A percentile compares a stretch with the other conserved stretches of the same genome.
phyloP scores from a whole-genome alignment of 1,140 invertebrate genomes.

The Drosophila chauvacae region DNA sequence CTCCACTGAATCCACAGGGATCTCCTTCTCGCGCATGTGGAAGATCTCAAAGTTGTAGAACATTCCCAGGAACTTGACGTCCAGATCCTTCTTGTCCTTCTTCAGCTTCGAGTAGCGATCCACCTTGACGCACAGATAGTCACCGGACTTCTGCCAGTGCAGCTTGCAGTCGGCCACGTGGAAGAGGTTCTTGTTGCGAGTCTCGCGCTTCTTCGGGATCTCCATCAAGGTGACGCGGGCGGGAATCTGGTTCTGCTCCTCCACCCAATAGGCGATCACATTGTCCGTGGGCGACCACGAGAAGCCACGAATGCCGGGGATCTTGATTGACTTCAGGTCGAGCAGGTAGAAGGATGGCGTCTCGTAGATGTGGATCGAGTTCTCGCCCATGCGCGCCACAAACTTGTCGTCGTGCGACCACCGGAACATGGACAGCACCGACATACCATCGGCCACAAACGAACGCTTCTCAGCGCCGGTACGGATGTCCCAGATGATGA shows the following conservation, averaged over 20 bases:
- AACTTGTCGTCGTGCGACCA: conserved; percentile 99
- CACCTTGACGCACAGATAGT: conserved; percentile 97
- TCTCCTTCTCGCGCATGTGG: conserved; percentile 98
- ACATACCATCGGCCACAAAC: conserved; percentile 93
- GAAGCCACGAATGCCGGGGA: conserved; percentile 96
- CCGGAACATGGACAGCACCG: conserved; percentile 96
- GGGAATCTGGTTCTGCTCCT: conserved; percentile 96
- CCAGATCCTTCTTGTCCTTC: conserved; percentile 93
- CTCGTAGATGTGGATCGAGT: conserved; percentile 96
- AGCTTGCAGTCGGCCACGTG: conserved; percentile 99
- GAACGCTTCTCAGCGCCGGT: conserved; percentile 96
- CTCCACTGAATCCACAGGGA: conserved; percentile 98
- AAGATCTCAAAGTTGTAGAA: conserved; percentile 99
- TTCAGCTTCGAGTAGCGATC: conserved; percentile 98
- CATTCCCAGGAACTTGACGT: conserved; percentile 97
- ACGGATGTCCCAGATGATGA: conserved; percentile 97
- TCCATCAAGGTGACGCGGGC: conserved; percentile 93
- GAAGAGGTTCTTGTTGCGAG: conserved; percentile 98
- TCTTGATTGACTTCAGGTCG: conserved; percentile 97
- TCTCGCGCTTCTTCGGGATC: conserved; percentile 94
- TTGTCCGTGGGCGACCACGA: conserved; percentile 99
- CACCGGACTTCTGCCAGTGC: conserved; percentile 99
- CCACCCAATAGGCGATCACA: conserved; percentile 98
- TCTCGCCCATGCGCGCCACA: conserved; percentile 95
- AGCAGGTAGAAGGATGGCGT: conserved; percentile 96